phyloP scores from a whole-genome alignment of 2,888 invertebrate species.

The Tipula confusa region DNA sequence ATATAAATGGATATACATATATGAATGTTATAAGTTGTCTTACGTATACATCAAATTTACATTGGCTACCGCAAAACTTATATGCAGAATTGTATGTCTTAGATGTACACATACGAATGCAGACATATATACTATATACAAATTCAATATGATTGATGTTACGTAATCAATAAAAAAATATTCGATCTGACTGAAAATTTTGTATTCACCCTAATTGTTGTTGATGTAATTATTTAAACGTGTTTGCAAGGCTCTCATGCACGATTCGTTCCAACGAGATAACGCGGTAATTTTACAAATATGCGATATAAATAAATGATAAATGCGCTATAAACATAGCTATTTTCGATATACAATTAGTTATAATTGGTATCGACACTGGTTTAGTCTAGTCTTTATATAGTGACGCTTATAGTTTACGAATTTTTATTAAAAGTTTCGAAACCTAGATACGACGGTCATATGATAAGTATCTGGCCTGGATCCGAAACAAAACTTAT shows the following conservation, averaged over 20 bases:
- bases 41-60: not conserved
- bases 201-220: not conserved
- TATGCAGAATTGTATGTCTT: too few species aligned
- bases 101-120: not conserved
- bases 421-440: too few species aligned
- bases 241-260: not conserved
- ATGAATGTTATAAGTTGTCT: not conserved
- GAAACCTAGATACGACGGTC: too few species aligned
- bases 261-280: not conserved
- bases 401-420: too few species aligned
- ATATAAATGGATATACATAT: not conserved
- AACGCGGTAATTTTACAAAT: not conserved
- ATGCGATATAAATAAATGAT: not conserved
- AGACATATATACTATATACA: not conserved
- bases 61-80: not conserved
- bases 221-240: not conserved
- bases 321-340: not conserved
- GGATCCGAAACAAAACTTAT: too few species aligned
- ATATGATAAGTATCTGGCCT: too few species aligned
- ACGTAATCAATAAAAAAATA: not conserved
- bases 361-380: not conserved
- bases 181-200: not conserved
- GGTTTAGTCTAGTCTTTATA: not conserved
- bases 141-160: not conserved
- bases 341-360: not conserved